Evolutionary conservation across 2,888 invertebrate species (phyloP).

Genomic region (Phasia obesa): DNA sequence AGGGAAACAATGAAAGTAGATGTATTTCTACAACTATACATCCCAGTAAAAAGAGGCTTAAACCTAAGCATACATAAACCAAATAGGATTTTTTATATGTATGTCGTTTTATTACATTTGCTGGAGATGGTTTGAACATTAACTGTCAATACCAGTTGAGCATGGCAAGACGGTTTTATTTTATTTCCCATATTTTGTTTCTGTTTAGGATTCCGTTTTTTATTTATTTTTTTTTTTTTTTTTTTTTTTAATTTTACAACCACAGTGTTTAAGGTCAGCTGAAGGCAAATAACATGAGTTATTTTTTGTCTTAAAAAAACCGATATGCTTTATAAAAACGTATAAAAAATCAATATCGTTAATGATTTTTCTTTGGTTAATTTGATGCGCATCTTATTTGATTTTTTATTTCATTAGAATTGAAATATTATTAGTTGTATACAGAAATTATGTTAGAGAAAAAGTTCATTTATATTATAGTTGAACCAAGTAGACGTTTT

Average conservation of each 20-base stretch:
- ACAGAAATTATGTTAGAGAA: background rate
- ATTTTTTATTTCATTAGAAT: background rate
- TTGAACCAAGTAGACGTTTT: constrained; percentile 44
- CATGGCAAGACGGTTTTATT: constrained; percentile 33
- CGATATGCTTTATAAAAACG: background rate
- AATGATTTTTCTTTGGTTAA: constrained; percentile 34
- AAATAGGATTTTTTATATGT: background rate
- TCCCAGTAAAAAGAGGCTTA: constrained; percentile 1
- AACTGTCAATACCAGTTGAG: constrained; percentile 39
- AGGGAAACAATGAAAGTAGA: constrained; percentile 28
- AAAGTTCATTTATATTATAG: constrained; percentile 49
- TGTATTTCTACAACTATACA: background rate
- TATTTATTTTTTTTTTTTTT: too few relatives aligned
- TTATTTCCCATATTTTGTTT: constrained; percentile 15
- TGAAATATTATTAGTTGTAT: constrained; percentile 13
- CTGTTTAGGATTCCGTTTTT: too few relatives aligned
- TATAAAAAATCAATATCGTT: constrained; percentile 16
- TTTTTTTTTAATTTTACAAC: constrained; percentile 8
- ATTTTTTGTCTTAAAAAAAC: background rate
- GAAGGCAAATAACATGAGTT: constrained; percentile 39
- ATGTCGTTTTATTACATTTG: constrained; percentile 19
- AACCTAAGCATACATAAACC: background rate
- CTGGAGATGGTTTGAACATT: constrained; percentile 19
- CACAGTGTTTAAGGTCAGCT: constrained; percentile 37
- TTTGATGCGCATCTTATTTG: constrained; percentile 64